A percentile compares a stretch with the other conserved stretches of the same genome.
These are phyloP conservation scores for Caenorhabditis elegans DNA, from an alignment of 1,140 invertebrate species.

Conservation along the genomic window DNA sequence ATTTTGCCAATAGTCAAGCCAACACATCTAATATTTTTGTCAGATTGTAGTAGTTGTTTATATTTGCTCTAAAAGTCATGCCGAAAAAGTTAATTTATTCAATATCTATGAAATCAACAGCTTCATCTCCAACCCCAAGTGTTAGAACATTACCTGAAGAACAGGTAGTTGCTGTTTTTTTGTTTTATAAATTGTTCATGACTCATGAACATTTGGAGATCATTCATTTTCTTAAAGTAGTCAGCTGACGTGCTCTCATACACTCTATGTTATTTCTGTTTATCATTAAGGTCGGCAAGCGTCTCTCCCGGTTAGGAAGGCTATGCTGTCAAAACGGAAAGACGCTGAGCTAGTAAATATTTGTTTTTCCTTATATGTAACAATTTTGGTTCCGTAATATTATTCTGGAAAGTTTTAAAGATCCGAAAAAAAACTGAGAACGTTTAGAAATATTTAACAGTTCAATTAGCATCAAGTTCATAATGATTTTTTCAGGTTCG, in stretches of 20 bases:
- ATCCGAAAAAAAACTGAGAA: no score
- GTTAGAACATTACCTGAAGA: not conserved
- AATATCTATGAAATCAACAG: not conserved
- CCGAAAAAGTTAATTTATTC: constrained; percentile 19
- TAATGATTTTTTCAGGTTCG: not conserved
- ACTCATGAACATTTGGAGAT: not conserved
- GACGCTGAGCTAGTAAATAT: not conserved
- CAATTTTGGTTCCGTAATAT: no score
- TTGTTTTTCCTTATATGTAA: constrained; percentile 12
- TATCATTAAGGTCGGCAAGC: not conserved
- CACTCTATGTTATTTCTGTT: not conserved
- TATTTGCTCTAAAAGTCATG: not conserved
- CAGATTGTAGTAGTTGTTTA: not conserved
- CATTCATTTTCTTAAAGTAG: no score
- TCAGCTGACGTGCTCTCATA: not conserved
- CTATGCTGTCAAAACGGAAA: constrained; percentile 15
- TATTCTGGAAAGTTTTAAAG: no score
- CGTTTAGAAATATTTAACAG: no score
- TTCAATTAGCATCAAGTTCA: no score
- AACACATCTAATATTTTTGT: no score
- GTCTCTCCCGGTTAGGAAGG: not conserved
- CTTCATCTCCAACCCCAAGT: not conserved
- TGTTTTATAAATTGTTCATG: not conserved
- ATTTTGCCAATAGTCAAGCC: no score
- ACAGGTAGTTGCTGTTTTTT: not conserved